Evolutionary conservation across 1,140 invertebrate species (phyloP), one percentile per base, ranked within the genome.

Genomic region (Triops cancriformis): DNA sequence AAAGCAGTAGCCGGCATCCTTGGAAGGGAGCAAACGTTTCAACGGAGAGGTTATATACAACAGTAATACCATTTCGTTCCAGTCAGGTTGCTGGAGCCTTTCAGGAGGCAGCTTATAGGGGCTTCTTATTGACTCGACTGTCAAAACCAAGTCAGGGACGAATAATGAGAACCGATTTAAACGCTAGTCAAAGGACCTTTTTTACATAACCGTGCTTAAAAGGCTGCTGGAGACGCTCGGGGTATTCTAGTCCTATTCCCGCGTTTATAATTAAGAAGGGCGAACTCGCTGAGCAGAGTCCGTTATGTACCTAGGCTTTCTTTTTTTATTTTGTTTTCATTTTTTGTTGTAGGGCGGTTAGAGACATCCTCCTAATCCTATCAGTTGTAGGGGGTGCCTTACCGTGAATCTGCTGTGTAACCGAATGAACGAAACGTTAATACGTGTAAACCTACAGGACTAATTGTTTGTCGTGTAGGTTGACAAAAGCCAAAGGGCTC

Each of bases 61-160:
- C 31, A 37, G 31, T 37, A 37, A 37, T 37, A 64, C 51, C 51
- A n/a, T 64, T 64, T 64, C 51, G 51, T 64, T 64, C 51, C 51
- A 64, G 51, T 64, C 51, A 64, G 51, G 51, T 64, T 64, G 51
- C 23, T 14, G 51, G 10, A 64, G 51, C 9, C 51, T 64, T 64
- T 64, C 23, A 64, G 10, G 6, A n/a, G 51, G 14, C 51, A 64
- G 51, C 51, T 64, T 64, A 23, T 18, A 23, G 51, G 51, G 51
- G 0, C 51, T 14, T 64, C 51, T 64, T 64, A 64, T 64, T 64
- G 51, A 64, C 51, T 64, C 51, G 51, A 64, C 51, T 64, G 51
- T 64, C 51, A 64, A 64, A 64, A 64, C 51, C 51, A 64, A 64
- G 51, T 64, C 51, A 23, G 51, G 51, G 51, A 64, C 51, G 51